Percentiles rank a stretch among this genome's conserved stretches.
These are phyloP conservation scores for Homalodisca vitripennis DNA, from an alignment of 1,140 invertebrate species.

Conservation along the genomic window DNA sequence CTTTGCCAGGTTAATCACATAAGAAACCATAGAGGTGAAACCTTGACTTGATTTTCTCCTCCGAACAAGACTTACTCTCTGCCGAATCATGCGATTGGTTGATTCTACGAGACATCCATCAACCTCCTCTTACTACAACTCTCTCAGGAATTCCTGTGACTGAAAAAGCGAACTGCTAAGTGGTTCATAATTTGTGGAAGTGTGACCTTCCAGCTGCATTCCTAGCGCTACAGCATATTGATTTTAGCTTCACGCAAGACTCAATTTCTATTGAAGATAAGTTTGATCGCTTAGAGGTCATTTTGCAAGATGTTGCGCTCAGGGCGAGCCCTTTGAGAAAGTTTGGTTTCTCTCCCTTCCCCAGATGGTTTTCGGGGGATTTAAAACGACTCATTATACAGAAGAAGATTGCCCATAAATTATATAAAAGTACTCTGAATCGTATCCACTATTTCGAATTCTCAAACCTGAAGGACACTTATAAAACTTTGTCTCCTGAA, in stretches of 20 bases:
- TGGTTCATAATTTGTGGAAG: background rate
- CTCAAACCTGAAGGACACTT: background rate
- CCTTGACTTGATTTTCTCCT: background rate
- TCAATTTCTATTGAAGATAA: background rate
- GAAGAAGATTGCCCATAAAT: conserved; percentile 1
- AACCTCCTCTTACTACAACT: background rate
- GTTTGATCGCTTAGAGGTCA: background rate
- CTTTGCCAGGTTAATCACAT: conserved; percentile 1
- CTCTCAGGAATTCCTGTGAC: background rate
- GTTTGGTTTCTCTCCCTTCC: background rate
- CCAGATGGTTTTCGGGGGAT: background rate
- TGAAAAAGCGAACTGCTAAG: background rate
- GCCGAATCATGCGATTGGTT: background rate
- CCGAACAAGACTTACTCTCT: background rate
- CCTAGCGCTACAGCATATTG: background rate
- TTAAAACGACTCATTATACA: conserved; percentile 1
- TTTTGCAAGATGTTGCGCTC: background rate
- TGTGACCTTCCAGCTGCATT: background rate
- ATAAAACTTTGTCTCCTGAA: background rate
- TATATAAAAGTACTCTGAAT: background rate
- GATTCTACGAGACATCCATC: background rate
- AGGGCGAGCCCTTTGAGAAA: background rate
- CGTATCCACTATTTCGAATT: background rate
- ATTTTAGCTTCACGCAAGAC: background rate
- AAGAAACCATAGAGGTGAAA: background rate